Base-by-base conservation (phyloP, 2,797 vertebrate species). In the Malacoctenus gilli region DNA sequence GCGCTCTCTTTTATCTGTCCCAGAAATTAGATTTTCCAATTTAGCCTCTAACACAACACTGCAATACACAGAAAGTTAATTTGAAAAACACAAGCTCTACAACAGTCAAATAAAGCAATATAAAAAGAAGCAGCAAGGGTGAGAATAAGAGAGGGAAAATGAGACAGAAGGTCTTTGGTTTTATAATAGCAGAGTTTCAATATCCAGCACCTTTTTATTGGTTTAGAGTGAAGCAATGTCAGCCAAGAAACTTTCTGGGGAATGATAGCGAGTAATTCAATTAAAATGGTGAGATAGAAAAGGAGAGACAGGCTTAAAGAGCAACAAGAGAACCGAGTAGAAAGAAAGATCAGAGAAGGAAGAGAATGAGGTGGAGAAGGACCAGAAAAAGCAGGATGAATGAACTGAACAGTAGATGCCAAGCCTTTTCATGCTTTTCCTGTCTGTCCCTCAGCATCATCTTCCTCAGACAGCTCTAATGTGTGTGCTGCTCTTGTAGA, bases 381-480 rank as follows among this genome's bases (percentile, higher is more conserved):
- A 62, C 14, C 59, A 58, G 51, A 54, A 68, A 76, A 74, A 58
- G 36, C 32, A 35, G 34, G 59, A 79, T 59, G 60, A 75, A 82
- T 64, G n/a, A n/a, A 74, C 55, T 47, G 34, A 58, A 65, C 36
- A 57, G 42, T 42, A 44, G 42, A 38, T 72, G 73, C 71, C 50
- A 63, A 66, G 61, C 72, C 65, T 72, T 69, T 81, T 81, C 56
- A 77, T 74, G 55, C 52, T 49, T 73, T 48, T 62, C 15, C 60
- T 50, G 56, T 47, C 60, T 77, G 53, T 76, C 83, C 59, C 62
- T 77, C 61, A 53, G 71, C 72, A 59, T 49, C 28, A 16, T 41
- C 75, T 82, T 42, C 35, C 59, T 60, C 63, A 64, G 82, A 75
- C 70, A 76, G 72, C 69, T 79, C 82, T 77, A 82, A 88, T 85